Percentiles rank a stretch among this genome's conserved stretches.
phyloP scores from a whole-genome alignment of 2,113 vertebrate species.

The Halcyon malimbica region DNA sequence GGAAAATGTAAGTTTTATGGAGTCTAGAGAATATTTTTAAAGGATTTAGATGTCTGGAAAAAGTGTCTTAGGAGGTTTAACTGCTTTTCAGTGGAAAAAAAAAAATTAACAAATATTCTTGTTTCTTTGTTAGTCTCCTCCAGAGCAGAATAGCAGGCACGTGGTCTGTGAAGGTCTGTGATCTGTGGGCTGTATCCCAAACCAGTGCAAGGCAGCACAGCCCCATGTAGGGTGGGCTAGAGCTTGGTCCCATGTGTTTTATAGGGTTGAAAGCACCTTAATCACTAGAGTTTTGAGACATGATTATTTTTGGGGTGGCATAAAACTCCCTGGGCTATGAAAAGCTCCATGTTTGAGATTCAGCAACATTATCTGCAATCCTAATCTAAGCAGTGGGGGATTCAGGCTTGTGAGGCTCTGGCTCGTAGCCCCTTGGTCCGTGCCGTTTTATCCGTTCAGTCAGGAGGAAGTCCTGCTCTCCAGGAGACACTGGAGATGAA shows the following conservation, averaged over 20 bases:
- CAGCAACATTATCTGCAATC: background rate
- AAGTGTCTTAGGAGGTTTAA: conserved; percentile 64
- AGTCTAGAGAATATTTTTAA: conserved; percentile 71
- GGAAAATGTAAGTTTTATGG: conserved; percentile 64
- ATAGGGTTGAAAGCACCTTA: background rate
- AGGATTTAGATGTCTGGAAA: conserved; percentile 70
- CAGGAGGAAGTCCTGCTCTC: background rate
- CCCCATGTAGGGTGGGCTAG: background rate
- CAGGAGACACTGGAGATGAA: background rate
- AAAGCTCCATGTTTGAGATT: background rate
- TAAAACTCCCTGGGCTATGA: background rate
- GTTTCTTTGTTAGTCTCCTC: conserved; percentile 51
- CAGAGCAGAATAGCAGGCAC: background rate
- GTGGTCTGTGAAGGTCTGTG: background rate
- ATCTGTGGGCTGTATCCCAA: background rate
- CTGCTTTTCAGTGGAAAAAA: conserved; percentile 51
- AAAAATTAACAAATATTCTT: conserved; percentile 45
- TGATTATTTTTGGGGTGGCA: background rate
- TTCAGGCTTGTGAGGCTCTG: background rate
- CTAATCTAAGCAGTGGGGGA: background rate
- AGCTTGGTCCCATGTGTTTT: background rate
- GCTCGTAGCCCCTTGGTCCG: background rate
- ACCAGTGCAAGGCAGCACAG: background rate
- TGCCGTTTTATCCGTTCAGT: background rate
- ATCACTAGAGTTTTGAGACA: background rate